These are phyloP conservation scores for Drosophila funebris DNA, from an alignment of 1,140 invertebrate species.

Conservation along the genomic window DNA sequence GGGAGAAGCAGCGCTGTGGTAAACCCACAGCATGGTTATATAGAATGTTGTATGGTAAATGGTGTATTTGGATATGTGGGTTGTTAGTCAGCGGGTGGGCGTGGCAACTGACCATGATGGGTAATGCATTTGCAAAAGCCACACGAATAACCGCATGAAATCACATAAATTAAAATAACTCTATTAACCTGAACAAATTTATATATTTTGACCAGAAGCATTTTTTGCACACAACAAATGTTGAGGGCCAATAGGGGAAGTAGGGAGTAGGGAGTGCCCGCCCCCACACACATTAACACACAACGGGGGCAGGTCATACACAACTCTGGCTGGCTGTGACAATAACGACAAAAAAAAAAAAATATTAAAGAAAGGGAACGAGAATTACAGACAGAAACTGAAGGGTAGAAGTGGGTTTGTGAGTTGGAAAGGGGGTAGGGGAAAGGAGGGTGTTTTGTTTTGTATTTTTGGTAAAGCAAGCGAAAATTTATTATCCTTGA, in stretches of 20 bases:
- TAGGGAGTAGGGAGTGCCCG: neutral
- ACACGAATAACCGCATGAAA: constrained; percentile 78
- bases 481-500: constrained; percentile 54
- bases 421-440: neutral
- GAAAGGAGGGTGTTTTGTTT: constrained; percentile 4
- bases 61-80: neutral
- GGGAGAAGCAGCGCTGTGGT: neutral
- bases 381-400: neutral
- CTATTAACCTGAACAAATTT: constrained; percentile 82
- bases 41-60: neutral
- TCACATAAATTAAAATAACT: constrained; percentile 82
- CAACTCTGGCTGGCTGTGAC: constrained; percentile 39
- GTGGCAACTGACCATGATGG: constrained; percentile 39
- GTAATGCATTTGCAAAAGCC: constrained; percentile 74
- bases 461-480: constrained; percentile 51
- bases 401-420: neutral
- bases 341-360: constrained; percentile 42
- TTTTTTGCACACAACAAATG: constrained; percentile 21
- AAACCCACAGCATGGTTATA: neutral
- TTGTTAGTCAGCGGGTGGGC: constrained; percentile 16
- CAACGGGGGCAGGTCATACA: constrained; percentile 5
- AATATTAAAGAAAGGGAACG: no score
- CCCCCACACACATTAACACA: constrained; percentile 5
- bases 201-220: constrained; percentile 74
- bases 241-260: neutral